Conservation (phyloP, 2,888 invertebrate species). For the Andrena minutula region DNA sequence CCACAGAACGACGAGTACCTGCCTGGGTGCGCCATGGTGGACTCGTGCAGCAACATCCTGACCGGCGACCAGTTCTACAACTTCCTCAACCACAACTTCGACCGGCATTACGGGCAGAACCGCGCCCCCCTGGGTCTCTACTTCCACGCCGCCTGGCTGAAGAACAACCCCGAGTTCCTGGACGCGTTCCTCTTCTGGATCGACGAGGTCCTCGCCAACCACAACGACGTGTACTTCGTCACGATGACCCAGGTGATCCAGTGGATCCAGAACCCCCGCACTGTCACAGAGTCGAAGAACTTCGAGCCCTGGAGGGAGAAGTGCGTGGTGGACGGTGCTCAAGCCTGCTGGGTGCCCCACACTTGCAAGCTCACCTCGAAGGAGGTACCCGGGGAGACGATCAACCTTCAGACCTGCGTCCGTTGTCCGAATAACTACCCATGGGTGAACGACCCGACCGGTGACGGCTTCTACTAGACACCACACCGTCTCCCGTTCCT, state of each 20-base stretch:
- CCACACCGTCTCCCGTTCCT: constrained; percentile 48
- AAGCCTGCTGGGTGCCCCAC: constrained; percentile 95
- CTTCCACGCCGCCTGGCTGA: constrained; percentile 97
- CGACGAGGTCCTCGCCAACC: constrained; percentile 93
- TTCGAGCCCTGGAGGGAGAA: constrained; percentile 98
- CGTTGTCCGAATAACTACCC: constrained; percentile 98
- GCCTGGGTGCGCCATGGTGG: constrained; percentile 97
- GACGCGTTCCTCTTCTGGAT: constrained; percentile 98
- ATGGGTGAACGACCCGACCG: constrained; percentile 96
- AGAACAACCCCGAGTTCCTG: constrained; percentile 96
- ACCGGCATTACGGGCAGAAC: constrained; percentile 96
- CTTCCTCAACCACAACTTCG: constrained; percentile 97
- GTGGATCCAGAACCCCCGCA: constrained; percentile 97
- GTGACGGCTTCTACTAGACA: constrained; percentile 94
- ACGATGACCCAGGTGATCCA: constrained; percentile 99
- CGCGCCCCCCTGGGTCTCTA: constrained; percentile 95
- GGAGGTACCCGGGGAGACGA: constrained; percentile 97
- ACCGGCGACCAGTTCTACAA: constrained; percentile 97
- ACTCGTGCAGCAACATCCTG: constrained; percentile 96
- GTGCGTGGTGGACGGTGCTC: constrained; percentile 94
- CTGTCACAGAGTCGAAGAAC: constrained; percentile 93
- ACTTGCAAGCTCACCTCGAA: constrained; percentile 96
- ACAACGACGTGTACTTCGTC: constrained; percentile 96
- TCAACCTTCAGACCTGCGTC: constrained; percentile 96
- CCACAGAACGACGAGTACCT: constrained; percentile 95